Evolutionary conservation across 1,140 invertebrate species (phyloP).

Genomic region (Pseudachorutes palmiensis): DNA sequence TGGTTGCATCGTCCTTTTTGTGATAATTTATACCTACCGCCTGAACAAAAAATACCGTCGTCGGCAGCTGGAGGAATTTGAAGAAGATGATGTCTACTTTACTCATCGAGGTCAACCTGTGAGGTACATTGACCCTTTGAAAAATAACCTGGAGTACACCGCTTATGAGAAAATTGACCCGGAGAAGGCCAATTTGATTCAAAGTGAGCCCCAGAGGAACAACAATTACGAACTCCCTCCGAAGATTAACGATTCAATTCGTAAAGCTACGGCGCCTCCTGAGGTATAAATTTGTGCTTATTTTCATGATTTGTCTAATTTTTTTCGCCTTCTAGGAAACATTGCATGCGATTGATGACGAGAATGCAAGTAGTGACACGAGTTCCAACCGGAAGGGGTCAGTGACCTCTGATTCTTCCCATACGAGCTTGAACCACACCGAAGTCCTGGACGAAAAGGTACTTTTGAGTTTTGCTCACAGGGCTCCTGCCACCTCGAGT

Average conservation of each 20-base stretch:
- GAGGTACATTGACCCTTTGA: constrained; percentile 19
- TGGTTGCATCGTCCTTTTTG: constrained; percentile 34
- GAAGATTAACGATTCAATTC: no score
- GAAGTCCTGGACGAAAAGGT: constrained; percentile 36
- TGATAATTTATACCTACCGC: constrained; percentile 39
- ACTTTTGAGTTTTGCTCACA: constrained; percentile 31
- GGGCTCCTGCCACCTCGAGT: constrained; percentile 26
- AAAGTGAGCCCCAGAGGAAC: neutral
- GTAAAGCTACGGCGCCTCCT: neutral
- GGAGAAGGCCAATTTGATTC: constrained; percentile 11
- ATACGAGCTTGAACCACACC: constrained; percentile 20
- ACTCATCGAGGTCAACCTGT: constrained; percentile 42
- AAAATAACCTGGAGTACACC: constrained; percentile 15
- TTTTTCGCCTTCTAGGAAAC: no score
- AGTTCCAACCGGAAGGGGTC: constrained; percentile 16
- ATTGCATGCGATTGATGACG: constrained; percentile 24
- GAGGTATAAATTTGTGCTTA: neutral
- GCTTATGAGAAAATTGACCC: constrained; percentile 19
- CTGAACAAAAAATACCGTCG: constrained; percentile 40
- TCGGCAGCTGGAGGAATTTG: constrained; percentile 35
- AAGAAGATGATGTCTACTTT: constrained; percentile 40
- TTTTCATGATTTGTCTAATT: no score
- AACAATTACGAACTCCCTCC: constrained; percentile 5
- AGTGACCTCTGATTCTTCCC: constrained; percentile 19
- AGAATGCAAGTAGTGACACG: constrained; percentile 24